Percentiles rank a stretch among this genome's conserved stretches.
Evolutionary conservation across 2,888 invertebrate genomes (phyloP).

Genomic region (Nowickia ferox): DNA sequence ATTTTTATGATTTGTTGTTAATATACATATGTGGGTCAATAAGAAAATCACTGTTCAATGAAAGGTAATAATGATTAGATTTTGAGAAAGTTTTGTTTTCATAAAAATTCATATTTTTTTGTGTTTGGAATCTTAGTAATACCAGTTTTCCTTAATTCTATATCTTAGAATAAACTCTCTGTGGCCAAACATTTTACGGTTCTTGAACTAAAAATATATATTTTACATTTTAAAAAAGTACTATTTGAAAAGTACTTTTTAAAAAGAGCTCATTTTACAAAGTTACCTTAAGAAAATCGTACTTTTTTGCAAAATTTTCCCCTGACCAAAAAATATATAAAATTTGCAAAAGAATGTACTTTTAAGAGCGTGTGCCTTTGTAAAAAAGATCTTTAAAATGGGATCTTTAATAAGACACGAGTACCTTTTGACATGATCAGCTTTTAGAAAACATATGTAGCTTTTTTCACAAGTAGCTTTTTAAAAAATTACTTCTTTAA

Average conservation of each 20-base stretch:
- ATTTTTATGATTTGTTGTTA: neutral
- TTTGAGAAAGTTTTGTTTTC: neutral
- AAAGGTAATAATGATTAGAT: neutral
- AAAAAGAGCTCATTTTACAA: neutral
- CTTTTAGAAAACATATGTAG: too few species aligned
- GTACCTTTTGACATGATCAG: too few species aligned
- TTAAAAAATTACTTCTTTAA: neutral
- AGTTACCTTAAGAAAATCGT: neutral
- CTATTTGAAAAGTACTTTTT: neutral
- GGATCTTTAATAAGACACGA: too few species aligned
- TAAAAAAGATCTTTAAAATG: neutral
- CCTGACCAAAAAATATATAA: too few species aligned
- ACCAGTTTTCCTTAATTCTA: too few species aligned
- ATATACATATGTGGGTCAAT: conserved; percentile 20
- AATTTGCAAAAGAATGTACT: too few species aligned
- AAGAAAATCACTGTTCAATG: neutral
- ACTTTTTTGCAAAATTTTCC: neutral
- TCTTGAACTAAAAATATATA: too few species aligned
- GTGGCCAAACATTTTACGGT: too few species aligned
- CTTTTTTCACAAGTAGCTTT: neutral
- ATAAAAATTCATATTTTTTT: neutral
- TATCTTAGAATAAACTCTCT: too few species aligned
- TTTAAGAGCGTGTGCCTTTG: neutral
- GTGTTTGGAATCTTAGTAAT: too few species aligned
- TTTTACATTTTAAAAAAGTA: neutral